phyloP scores from a whole-genome alignment of 2,113 vertebrate species.

The Otolemur garnettii region DNA sequence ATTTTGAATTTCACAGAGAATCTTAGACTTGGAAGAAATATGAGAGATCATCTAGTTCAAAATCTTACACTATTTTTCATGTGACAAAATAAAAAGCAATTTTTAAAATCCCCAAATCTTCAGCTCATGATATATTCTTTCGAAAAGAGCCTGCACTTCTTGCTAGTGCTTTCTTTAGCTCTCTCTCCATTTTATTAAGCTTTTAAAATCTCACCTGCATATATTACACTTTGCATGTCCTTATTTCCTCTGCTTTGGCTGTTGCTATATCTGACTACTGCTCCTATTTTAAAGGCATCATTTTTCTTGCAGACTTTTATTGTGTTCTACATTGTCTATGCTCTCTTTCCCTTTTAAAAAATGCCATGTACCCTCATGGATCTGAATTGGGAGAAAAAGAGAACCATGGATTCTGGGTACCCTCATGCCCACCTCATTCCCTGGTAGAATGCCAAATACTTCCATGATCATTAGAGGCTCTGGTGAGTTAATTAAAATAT shows the following conservation, averaged over 20 bases:
- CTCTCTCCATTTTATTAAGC: not conserved
- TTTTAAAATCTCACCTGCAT: not conserved
- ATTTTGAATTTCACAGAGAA: conserved; percentile 18
- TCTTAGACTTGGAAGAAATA: conserved; percentile 12
- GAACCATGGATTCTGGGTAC: not conserved
- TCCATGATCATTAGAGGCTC: not conserved
- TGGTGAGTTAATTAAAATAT: not conserved
- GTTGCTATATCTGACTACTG: conserved; percentile 1
- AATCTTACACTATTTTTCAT: not conserved
- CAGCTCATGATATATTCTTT: conserved; percentile 6
- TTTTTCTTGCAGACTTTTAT: not conserved
- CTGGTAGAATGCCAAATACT: not conserved
- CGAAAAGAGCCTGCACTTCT: not conserved
- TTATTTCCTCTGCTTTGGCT: conserved; percentile 26
- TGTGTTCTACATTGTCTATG: not conserved
- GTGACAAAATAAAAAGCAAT: not conserved
- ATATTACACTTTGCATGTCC: not conserved
- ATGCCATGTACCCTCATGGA: not conserved
- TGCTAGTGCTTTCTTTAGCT: not conserved
- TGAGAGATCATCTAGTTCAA: not conserved
- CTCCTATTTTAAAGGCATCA: not conserved
- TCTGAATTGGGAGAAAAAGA: not conserved
- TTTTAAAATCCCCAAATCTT: not conserved
- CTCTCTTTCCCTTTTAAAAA: not conserved
- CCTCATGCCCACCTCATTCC: not conserved